Conservation (phyloP, 2,888 invertebrate genomes). For the Rhimphoctona megacephalus region DNA sequence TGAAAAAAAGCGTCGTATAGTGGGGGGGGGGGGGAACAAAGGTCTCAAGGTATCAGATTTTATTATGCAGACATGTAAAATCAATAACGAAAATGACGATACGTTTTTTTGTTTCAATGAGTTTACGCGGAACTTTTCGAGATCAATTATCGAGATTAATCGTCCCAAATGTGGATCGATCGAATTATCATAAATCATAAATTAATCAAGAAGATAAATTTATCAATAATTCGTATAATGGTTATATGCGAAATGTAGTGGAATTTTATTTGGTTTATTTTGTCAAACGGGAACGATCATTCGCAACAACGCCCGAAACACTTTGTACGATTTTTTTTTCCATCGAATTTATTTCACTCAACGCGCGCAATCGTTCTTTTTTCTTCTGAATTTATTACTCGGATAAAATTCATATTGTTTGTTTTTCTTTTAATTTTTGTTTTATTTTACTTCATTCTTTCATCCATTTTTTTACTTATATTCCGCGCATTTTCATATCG, state of each 20-base stretch:
- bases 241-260: constrained; percentile 9
- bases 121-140: not conserved
- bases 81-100: not conserved
- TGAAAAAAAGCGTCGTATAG: not conserved
- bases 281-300: constrained; percentile 60
- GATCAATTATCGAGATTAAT: constrained; percentile 24
- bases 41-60: constrained; percentile 25
- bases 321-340: constrained; percentile 76
- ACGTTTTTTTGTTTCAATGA: constrained; percentile 12
- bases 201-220: constrained; percentile 4
- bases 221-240: constrained; percentile 11
- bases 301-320: constrained; percentile 79
- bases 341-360: constrained; percentile 78
- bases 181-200: constrained; percentile 11
- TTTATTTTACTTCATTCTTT: constrained; percentile 48
- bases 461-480: constrained; percentile 63
- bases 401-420: constrained; percentile 72
- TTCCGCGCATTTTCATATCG: constrained; percentile 71
- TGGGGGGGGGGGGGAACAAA: too few relatives aligned
- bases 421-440: not conserved
- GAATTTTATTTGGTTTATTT: constrained; percentile 30
- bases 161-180: not conserved
- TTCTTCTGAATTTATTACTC: constrained; percentile 75
- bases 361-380: constrained; percentile 75
- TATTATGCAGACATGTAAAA: constrained; percentile 43